Conservation (phyloP, 2,888 invertebrate species). For the Mesorhabditis sp. region DNA sequence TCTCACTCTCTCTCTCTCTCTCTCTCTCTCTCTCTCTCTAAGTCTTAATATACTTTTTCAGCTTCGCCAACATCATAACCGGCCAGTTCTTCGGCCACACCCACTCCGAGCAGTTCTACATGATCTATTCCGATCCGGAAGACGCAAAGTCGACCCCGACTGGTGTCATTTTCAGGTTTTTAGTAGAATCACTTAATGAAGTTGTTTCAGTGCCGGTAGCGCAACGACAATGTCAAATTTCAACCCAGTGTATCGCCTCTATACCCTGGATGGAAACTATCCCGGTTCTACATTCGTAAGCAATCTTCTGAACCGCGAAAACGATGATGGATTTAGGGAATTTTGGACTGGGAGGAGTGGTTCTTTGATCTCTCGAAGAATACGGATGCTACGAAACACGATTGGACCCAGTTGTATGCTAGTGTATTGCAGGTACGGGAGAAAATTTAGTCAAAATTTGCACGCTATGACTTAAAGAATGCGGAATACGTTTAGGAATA, state of each 20-base stretch:
- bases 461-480: no score
- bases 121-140: constrained; percentile 69
- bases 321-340: constrained; percentile 66
- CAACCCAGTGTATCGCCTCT: constrained; percentile 88
- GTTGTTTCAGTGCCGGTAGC: constrained; percentile 75
- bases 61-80: constrained; percentile 73
- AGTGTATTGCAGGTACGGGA: constrained; percentile 11
- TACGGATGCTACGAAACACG: constrained; percentile 2
- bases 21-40: no score
- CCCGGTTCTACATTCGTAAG: constrained; percentile 24
- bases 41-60: constrained; percentile 60
- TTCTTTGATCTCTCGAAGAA: constrained; percentile 74
- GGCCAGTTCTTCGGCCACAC: constrained; percentile 86
- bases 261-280: constrained; percentile 82
- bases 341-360: constrained; percentile 91
- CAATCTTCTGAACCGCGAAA: background rate
- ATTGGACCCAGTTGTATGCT: constrained; percentile 14
- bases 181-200: background rate
- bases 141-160: constrained; percentile 19
- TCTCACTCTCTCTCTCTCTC: constrained; percentile 8
- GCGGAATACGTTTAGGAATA: background rate
- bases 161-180: constrained; percentile 11
- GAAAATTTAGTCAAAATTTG: no score
- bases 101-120: constrained; percentile 86
- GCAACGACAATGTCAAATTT: constrained; percentile 72